These are phyloP conservation scores for Dascillus cervinus DNA, from an alignment of 2,888 invertebrate genomes.

Conservation along the genomic window DNA sequence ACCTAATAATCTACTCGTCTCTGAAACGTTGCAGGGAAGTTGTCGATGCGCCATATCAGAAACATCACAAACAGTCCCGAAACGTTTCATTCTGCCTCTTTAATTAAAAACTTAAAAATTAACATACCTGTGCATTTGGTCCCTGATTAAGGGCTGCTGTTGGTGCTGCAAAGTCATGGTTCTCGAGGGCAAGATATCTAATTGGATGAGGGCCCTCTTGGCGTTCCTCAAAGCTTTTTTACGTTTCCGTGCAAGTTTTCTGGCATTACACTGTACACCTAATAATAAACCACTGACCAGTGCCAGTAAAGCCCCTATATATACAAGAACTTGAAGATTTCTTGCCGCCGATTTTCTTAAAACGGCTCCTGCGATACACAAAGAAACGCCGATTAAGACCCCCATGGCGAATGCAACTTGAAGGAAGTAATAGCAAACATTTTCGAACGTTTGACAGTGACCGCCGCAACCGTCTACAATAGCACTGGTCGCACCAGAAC, in stretches of 20 bases:
- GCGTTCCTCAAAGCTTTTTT: slow-evolving; percentile 30
- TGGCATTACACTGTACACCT: slow-evolving; percentile 57
- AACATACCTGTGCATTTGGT: slow-evolving; percentile 16
- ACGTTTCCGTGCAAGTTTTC: slow-evolving; percentile 35
- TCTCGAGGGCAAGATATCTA: slow-evolving; percentile 28
- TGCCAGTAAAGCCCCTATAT: slow-evolving; percentile 57
- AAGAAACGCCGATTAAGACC: slow-evolving; percentile 55
- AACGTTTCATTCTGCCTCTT: background rate
- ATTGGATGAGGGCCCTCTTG: slow-evolving; percentile 31
- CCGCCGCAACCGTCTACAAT: slow-evolving; percentile 61
- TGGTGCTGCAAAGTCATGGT: slow-evolving; percentile 13
- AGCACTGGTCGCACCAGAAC: slow-evolving; percentile 41
- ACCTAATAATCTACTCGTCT: too few relatives aligned
- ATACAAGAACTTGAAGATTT: slow-evolving; percentile 58
- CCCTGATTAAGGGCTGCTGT: slow-evolving; percentile 23
- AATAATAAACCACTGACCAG: slow-evolving; percentile 56
- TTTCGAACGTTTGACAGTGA: slow-evolving; percentile 62
- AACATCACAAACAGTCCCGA: background rate
- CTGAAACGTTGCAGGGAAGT: too few relatives aligned
- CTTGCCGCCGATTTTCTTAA: slow-evolving; percentile 55
- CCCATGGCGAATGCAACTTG: slow-evolving; percentile 62
- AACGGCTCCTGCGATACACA: slow-evolving; percentile 59
- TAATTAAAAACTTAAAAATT: too few relatives aligned
- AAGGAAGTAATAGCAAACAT: slow-evolving; percentile 62
- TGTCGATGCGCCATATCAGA: too few relatives aligned